Percentiles rank a stretch among this genome's conserved stretches.
These are phyloP conservation scores for Leptinotarsa defecta DNA, from an alignment of 1,140 invertebrate species.

Conservation along the genomic window DNA sequence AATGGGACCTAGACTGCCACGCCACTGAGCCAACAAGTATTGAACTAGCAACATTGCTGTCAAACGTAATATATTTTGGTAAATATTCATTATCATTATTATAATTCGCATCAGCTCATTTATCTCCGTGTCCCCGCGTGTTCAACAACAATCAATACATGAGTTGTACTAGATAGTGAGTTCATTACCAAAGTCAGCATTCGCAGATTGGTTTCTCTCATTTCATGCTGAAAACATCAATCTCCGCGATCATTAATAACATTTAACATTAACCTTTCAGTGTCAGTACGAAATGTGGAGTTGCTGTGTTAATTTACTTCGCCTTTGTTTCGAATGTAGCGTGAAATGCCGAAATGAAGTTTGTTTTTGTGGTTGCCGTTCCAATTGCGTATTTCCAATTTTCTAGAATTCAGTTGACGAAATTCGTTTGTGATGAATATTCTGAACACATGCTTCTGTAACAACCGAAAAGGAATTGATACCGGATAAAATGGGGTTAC, in stretches of 20 bases:
- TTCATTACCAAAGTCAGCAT: conserved; percentile 13
- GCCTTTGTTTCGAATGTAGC: conserved; percentile 1
- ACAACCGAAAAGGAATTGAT: no score
- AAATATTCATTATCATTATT: no score
- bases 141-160: background rate
- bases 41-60: no score
- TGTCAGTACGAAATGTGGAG: conserved; percentile 8
- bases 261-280: conserved; percentile 10
- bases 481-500: no score
- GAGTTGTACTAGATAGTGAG: background rate
- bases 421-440: background rate
- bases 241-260: conserved; percentile 24
- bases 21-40: no score
- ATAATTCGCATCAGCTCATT: no score
- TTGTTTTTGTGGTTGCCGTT: background rate
- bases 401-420: background rate
- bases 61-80: no score
- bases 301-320: background rate
- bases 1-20: no score
- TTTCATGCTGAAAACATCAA: conserved; percentile 21
- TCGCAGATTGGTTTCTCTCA: conserved; percentile 15
- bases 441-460: no score
- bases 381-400: background rate
- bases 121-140: background rate
- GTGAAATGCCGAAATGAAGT: background rate